Evolutionary conservation across 1,140 invertebrate genomes (phyloP), one percentile per base, ranked within the genome.

Genomic region (Hylyphantes graminicola): DNA sequence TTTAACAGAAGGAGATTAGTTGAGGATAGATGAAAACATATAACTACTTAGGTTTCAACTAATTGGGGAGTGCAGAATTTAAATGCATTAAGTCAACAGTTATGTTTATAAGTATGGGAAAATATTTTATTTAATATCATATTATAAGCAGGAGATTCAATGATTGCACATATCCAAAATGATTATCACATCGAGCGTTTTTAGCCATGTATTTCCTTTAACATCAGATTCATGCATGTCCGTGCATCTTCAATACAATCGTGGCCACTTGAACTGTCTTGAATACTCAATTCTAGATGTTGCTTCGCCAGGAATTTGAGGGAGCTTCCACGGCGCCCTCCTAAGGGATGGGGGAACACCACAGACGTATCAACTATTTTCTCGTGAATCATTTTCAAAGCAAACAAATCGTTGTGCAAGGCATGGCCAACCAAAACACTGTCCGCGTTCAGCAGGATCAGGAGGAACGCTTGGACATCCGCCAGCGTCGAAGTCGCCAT

Each of bases 341-440:
- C 97, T 90, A 95, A 93, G 90, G 94, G 94, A 90, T 99, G 97
- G 11, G 97, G 97, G 91, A 96, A 99, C 73, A 99, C 92, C 15
- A 98, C 91, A 86, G 96, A 96, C 0, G 98, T 99, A 89, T 99
- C 97, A 12, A 99, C 94, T 5, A 99, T 93, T 19, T 93, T 95
- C 81, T 93, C 92, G 88, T 99, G 98, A 76, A 98, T 93, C 13
- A 99, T 89, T 35, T 96, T 98, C 0, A 99, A 91, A 53, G 97
- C 95, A 90, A 95, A 94, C 87, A 99, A 93, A 92, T 99, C 98
- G 88, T 95, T 97, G 89, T 99, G 97, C 86, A 99, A 92, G 91
- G 96, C 97, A 90, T 99, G 98, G 7, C 98, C 98, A 80, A 99
- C 93, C 4, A 99, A 90, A 87, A 99, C 97, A 0, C 96, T 96